Conservation (phyloP, 2,113 vertebrate species). For the Entomyzon cyanotis region DNA sequence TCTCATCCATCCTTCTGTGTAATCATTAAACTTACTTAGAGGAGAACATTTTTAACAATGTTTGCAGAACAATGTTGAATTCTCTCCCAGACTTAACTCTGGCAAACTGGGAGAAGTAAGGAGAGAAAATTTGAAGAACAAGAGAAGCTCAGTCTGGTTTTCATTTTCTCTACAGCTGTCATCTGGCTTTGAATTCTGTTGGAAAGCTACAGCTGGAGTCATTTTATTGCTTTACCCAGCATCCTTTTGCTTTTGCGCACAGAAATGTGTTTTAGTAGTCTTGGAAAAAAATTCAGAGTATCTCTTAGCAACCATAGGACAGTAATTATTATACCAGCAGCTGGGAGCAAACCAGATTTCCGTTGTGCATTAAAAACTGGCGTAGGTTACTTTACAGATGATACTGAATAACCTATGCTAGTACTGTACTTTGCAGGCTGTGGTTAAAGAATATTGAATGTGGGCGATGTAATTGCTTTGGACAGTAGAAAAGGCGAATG, state of each 20-base stretch:
- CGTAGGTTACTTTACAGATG: constrained; percentile 87
- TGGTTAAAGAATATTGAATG: constrained; percentile 74
- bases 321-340: constrained; percentile 93
- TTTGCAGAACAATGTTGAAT: constrained; percentile 58
- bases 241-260: constrained; percentile 80
- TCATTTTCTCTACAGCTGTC: constrained; percentile 87
- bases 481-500: constrained; percentile 35
- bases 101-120: constrained; percentile 55
- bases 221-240: constrained; percentile 88
- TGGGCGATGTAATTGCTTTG: constrained; percentile 69
- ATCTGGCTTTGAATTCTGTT: constrained; percentile 88
- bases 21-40: constrained; percentile 61
- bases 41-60: constrained; percentile 48
- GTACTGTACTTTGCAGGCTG: constrained; percentile 74
- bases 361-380: constrained; percentile 90
- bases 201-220: constrained; percentile 87
- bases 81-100: constrained; percentile 53
- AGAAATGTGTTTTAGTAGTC: constrained; percentile 75
- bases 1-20: constrained; percentile 49
- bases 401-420: constrained; percentile 80
- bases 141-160: constrained; percentile 82
- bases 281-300: constrained; percentile 82
- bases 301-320: constrained; percentile 93
- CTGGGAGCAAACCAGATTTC: constrained; percentile 92
- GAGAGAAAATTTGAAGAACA: constrained; percentile 79